Evolutionary conservation across 2,888 invertebrate genomes (phyloP).

Genomic region (Chelonus formosanus): DNA sequence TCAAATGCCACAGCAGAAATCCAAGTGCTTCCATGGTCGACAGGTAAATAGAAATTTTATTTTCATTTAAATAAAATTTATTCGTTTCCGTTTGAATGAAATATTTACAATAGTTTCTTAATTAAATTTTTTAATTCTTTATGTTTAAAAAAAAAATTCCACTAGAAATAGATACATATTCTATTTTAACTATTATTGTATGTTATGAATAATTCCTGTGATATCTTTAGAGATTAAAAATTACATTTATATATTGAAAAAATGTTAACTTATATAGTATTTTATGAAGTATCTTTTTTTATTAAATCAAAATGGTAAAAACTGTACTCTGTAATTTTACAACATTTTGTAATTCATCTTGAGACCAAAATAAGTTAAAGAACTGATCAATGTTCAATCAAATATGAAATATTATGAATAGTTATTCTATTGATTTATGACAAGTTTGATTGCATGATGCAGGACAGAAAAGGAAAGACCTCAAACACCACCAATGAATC

Average conservation of each 20-base stretch:
- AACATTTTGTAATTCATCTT: too few species aligned
- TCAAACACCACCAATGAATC: conserved; percentile 62
- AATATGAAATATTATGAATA: not conserved
- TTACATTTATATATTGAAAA: too few species aligned
- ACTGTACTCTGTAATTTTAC: too few species aligned
- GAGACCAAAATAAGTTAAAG: not conserved
- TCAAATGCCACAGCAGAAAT: conserved; percentile 66
- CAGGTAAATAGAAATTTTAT: conserved; percentile 52
- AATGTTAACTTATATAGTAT: too few species aligned
- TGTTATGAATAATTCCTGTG: too few species aligned
- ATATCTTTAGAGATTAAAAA: too few species aligned
- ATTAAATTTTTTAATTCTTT: conserved; percentile 1
- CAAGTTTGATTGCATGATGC: conserved; percentile 28
- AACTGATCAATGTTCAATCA: conserved; percentile 9
- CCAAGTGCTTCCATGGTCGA: conserved; percentile 65
- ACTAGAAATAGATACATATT: too few species aligned
- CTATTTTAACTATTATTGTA: too few species aligned
- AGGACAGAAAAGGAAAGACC: conserved; percentile 62
- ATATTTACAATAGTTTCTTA: too few species aligned
- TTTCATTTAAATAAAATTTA: not conserved
- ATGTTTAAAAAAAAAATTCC: not conserved
- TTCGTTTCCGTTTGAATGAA: not conserved
- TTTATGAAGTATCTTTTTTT: too few species aligned
- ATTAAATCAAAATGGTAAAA: too few species aligned
- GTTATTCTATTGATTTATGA: conserved; percentile 11